These are phyloP conservation scores for Phasia obesa DNA, from an alignment of 2,888 invertebrate species.

Conservation along the genomic window DNA sequence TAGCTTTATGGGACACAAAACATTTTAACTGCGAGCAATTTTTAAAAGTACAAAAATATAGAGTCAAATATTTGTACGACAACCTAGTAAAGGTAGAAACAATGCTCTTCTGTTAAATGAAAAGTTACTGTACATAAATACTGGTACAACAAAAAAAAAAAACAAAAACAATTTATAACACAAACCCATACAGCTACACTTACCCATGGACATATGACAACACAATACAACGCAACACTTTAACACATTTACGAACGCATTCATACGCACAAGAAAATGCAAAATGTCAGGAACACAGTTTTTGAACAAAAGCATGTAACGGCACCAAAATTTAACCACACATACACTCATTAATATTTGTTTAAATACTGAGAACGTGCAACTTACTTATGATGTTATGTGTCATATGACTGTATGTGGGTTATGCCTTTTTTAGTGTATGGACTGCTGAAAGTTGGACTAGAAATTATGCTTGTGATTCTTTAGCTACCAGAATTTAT, in stretches of 20 bases:
- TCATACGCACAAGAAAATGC: constrained; percentile 38
- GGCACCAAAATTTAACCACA: background rate
- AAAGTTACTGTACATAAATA: too few relatives aligned
- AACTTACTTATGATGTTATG: background rate
- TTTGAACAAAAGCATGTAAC: background rate
- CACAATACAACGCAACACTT: constrained; percentile 17
- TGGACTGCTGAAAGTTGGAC: background rate
- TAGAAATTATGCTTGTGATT: constrained; percentile 27
- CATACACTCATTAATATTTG: constrained; percentile 4
- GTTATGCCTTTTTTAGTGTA: background rate
- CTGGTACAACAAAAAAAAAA: background rate
- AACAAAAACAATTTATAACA: constrained; percentile 35
- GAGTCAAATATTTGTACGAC: constrained; percentile 4
- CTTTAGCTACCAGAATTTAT: constrained; percentile 31
- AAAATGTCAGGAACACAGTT: constrained; percentile 47
- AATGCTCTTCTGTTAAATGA: background rate
- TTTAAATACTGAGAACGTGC: constrained; percentile 16
- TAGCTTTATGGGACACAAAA: constrained; percentile 33
- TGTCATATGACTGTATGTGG: background rate
- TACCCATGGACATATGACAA: background rate
- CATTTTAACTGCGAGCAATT: constrained; percentile 29
- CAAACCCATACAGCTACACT: background rate
- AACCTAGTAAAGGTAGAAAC: constrained; percentile 2
- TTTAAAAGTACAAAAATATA: constrained; percentile 9
- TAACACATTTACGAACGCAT: constrained; percentile 36